Percentiles rank a stretch among this genome's conserved stretches.
Conservation (phyloP, 2,113 vertebrate species). For the Callipepla californica region DNA sequence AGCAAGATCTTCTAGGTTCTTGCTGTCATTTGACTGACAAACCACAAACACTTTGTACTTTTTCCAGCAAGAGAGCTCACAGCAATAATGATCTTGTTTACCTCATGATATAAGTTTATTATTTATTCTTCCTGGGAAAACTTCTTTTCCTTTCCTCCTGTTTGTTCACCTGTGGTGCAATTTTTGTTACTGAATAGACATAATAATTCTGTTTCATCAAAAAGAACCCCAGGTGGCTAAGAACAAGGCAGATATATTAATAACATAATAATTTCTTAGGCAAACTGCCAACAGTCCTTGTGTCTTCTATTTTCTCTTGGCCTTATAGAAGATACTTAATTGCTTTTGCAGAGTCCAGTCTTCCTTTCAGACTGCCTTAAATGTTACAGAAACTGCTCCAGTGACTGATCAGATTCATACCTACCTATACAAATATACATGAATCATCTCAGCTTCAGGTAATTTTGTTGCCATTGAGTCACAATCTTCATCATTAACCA, state of each 20-base stretch:
- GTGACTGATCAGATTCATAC: neutral
- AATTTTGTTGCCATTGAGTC: neutral
- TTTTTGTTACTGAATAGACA: neutral
- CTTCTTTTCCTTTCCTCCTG: neutral
- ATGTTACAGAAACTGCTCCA: neutral
- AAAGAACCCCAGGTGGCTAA: neutral
- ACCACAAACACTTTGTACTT: neutral
- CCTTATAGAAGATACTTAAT: neutral
- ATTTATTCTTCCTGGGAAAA: neutral
- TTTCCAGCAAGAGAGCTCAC: neutral
- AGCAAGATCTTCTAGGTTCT: neutral
- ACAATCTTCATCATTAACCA: neutral
- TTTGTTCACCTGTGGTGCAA: neutral
- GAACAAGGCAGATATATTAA: neutral
- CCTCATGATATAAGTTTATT: neutral
- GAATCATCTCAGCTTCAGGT: neutral
- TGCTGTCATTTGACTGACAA: neutral
- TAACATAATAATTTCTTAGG: neutral
- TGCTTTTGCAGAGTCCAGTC: neutral
- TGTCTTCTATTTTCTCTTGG: neutral
- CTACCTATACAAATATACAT: neutral
- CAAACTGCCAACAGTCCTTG: neutral
- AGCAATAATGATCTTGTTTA: neutral
- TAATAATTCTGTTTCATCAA: neutral
- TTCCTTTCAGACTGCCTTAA: neutral